Conservation (phyloP, 2,113 vertebrate species). For the Mohoua ochrocephala region DNA sequence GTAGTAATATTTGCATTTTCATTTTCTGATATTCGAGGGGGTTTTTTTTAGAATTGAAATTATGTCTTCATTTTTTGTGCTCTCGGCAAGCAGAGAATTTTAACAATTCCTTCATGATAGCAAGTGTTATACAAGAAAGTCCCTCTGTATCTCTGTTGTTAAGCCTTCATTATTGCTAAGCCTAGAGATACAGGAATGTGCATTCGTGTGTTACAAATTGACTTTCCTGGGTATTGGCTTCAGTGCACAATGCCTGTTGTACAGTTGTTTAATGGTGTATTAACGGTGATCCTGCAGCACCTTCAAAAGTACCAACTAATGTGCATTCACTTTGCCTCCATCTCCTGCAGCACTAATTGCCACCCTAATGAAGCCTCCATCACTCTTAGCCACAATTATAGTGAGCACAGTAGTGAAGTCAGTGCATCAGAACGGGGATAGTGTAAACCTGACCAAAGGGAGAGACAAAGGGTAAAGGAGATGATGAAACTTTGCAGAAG, state of each 20-base stretch:
- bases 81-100: background rate
- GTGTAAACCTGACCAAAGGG: background rate
- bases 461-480: background rate
- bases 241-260: background rate
- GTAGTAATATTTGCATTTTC: conserved; percentile 10
- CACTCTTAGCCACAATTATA: background rate
- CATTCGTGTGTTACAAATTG: background rate
- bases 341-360: background rate
- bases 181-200: background rate
- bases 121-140: background rate
- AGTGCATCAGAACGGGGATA: background rate
- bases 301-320: background rate
- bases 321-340: background rate
- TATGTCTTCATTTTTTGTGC: conserved; percentile 4
- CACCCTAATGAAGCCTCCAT: background rate
- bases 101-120: background rate
- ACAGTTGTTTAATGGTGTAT: background rate
- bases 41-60: background rate
- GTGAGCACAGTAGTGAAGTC: background rate
- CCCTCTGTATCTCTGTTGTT: background rate
- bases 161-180: background rate
- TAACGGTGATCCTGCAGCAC: background rate
- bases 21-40: background rate
- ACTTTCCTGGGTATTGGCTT: background rate
- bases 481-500: background rate